Conservation (phyloP, 2,113 vertebrate species). For the Aythya baeri region DNA sequence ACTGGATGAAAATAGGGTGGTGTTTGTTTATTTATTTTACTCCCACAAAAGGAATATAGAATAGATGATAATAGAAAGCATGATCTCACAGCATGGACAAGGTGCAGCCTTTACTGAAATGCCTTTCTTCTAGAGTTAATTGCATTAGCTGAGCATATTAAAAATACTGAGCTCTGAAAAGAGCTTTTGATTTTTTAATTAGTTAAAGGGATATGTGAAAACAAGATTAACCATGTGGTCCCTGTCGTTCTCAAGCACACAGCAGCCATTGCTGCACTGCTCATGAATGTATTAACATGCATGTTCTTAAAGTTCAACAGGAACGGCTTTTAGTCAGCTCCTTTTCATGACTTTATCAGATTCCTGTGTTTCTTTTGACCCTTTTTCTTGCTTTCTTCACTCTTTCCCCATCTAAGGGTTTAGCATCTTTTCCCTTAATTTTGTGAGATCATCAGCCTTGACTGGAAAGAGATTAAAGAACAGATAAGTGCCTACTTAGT, state of each 20-base stretch:
- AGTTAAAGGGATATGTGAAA: constrained; percentile 62
- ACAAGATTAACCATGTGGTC: constrained; percentile 45
- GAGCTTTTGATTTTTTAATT: constrained; percentile 61
- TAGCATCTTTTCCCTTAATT: constrained; percentile 31
- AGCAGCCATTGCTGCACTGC: neutral
- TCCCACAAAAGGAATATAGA: neutral
- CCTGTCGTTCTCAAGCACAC: neutral
- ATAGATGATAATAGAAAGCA: neutral
- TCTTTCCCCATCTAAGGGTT: constrained; percentile 1
- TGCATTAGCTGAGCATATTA: constrained; percentile 59
- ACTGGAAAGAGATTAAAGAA: constrained; percentile 40
- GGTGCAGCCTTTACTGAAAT: neutral
- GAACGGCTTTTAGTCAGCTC: neutral
- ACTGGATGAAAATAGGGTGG: neutral
- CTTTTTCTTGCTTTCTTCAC: neutral
- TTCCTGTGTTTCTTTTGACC: constrained; percentile 29
- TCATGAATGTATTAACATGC: neutral
- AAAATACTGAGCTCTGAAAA: constrained; percentile 59
- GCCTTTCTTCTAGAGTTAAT: constrained; percentile 56
- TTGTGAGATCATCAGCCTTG: constrained; percentile 45
- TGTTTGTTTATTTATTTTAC: neutral
- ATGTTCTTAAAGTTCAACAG: neutral
- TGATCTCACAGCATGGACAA: neutral
- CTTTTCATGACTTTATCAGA: constrained; percentile 3
- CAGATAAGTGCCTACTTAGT: constrained; percentile 65